These are phyloP conservation scores for Nesometra sesokonis DNA, from an alignment of 35 echinoderm and acorn worm genomes.

Conservation along the genomic window DNA sequence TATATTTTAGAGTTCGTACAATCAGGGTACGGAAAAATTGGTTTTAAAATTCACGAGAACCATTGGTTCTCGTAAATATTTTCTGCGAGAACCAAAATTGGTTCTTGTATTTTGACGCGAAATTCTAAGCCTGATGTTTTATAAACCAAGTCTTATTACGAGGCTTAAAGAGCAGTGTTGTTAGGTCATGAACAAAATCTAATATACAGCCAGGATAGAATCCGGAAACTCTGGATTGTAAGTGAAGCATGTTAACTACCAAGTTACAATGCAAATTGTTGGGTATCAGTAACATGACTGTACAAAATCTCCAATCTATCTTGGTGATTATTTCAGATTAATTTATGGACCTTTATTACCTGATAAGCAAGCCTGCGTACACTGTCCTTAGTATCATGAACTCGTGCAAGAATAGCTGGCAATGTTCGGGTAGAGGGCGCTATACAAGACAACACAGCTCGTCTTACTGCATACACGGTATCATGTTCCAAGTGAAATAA, in stretches of 20 bases:
- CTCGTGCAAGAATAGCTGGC: slow-evolving; percentile 42
- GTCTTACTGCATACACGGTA: slow-evolving; percentile 56
- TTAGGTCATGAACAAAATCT: neutral
- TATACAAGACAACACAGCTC: slow-evolving; percentile 61
- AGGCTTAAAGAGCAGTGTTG: too few species aligned
- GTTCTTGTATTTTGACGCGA: too few species aligned
- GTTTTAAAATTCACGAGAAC: too few species aligned
- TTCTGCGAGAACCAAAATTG: too few species aligned
- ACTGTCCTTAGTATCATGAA: slow-evolving; percentile 70
- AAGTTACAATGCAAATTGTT: too few species aligned
- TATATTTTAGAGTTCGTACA: neutral
- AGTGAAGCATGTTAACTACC: too few species aligned
- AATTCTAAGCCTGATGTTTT: too few species aligned
- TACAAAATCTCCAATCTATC: neutral
- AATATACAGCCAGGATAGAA: too few species aligned
- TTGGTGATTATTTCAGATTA: neutral
- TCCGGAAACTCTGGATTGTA: too few species aligned
- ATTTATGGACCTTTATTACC: slow-evolving; percentile 6
- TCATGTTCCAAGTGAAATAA: slow-evolving; percentile 60
- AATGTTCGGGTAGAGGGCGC: slow-evolving; percentile 69
- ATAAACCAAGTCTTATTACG: too few species aligned
- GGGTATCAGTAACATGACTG: neutral
- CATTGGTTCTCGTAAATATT: too few species aligned
- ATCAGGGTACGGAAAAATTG: too few species aligned
- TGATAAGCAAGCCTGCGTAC: slow-evolving; percentile 67